Conservation (phyloP, 1,140 invertebrate genomes). For the Scaptodrosophila lebanonensis region DNA sequence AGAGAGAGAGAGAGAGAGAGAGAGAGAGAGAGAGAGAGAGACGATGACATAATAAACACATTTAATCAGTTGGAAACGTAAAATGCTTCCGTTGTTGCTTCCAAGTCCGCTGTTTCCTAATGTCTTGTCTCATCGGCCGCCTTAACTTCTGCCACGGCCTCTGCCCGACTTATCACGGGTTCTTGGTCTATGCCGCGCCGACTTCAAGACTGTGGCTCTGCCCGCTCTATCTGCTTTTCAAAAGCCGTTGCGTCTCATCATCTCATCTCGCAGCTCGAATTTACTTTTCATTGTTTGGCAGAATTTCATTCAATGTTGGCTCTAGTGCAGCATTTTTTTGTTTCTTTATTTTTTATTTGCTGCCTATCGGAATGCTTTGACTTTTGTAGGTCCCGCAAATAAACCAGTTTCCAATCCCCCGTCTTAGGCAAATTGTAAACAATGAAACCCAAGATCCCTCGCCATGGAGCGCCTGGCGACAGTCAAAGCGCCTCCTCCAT, state of each 20-base stretch:
- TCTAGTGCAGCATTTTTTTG: no score
- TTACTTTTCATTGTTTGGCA: constrained; percentile 25
- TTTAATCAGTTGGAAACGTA: constrained; percentile 53
- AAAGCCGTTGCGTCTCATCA: no score
- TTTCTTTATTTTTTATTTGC: no score
- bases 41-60: constrained; percentile 60
- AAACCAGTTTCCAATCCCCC: no score
- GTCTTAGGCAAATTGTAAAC: no score
- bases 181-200: constrained; percentile 8
- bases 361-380: constrained; percentile 16
- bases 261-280: no score
- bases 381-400: not conserved
- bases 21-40: constrained; percentile 11
- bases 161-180: constrained; percentile 24
- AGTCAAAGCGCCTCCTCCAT: no score
- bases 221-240: constrained; percentile 11
- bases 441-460: no score
- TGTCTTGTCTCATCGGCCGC: constrained; percentile 20
- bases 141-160: constrained; percentile 16
- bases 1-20: not conserved
- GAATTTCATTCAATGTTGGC: constrained; percentile 27
- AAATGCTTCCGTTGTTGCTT: constrained; percentile 11
- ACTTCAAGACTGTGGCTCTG: constrained; percentile 13
- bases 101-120: constrained; percentile 6
- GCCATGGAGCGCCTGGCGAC: no score